These are phyloP conservation scores for Ceratotherium simum DNA, from an alignment of 2,113 vertebrate genomes.

Conservation along the genomic window DNA sequence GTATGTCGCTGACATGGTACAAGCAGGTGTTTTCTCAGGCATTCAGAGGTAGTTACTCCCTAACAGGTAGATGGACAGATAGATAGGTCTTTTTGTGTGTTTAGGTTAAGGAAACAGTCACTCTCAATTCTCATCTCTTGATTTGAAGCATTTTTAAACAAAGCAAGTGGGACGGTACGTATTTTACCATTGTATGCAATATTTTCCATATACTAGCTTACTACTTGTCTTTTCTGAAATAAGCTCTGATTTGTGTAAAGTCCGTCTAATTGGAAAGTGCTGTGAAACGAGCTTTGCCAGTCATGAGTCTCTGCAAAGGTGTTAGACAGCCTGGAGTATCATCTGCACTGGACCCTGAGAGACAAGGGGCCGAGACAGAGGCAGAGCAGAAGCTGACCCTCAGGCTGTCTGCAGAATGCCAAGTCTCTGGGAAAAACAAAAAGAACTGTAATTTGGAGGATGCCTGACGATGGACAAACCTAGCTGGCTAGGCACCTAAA, in stretches of 20 bases:
- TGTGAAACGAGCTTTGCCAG: conserved; percentile 55
- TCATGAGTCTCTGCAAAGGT: neutral
- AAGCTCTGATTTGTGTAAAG: conserved; percentile 29
- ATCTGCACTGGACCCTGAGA: neutral
- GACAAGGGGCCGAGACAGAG: neutral
- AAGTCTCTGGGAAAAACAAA: neutral
- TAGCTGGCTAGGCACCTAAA: neutral
- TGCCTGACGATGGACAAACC: neutral
- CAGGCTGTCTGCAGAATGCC: neutral
- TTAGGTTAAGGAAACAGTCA: neutral
- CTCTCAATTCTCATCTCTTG: conserved; percentile 34
- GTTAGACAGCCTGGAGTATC: neutral
- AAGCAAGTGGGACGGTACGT: neutral
- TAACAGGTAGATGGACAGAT: neutral
- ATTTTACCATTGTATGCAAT: conserved; percentile 30
- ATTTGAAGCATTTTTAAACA: conserved; percentile 39
- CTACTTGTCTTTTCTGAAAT: conserved; percentile 55
- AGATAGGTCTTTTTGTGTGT: neutral
- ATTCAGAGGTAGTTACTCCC: neutral
- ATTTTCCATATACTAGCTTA: conserved; percentile 44
- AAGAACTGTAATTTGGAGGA: neutral
- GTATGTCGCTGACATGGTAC: neutral
- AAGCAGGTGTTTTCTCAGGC: neutral
- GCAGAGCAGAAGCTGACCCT: neutral
- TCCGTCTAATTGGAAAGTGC: conserved; percentile 11